Percentiles rank a stretch among this genome's conserved stretches.
phyloP scores from a whole-genome alignment of 2,797 vertebrate species.

The Pipistrellus nathusii region DNA sequence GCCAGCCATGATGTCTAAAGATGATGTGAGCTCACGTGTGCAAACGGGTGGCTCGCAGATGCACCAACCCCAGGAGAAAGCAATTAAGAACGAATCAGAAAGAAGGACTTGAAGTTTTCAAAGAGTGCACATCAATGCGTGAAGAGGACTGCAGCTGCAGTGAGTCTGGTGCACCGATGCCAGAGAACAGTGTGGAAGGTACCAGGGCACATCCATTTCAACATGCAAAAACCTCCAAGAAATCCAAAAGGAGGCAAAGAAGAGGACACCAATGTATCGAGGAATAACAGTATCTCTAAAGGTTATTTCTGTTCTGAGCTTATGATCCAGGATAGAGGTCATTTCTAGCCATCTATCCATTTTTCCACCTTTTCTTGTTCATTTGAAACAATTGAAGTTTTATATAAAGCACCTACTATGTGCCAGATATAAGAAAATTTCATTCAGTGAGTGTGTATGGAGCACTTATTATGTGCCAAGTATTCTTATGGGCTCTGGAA shows the following conservation, averaged over 20 bases:
- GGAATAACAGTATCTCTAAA: neutral
- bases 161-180: neutral
- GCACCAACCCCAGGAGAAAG: neutral
- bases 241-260: neutral
- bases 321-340: neutral
- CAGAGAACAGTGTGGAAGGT: neutral
- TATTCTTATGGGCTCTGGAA: neutral
- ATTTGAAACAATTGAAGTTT: slow-evolving; percentile 27
- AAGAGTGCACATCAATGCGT: neutral
- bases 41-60: neutral
- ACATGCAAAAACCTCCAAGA: neutral
- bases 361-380: neutral
- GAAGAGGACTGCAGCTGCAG: neutral
- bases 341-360: neutral
- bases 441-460: neutral
- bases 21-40: neutral
- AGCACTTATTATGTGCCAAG: neutral
- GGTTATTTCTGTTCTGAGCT: neutral
- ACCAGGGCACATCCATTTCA: neutral
- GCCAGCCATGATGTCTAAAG: neutral
- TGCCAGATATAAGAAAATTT: neutral
- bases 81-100: neutral
- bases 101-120: neutral
- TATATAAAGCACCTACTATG: neutral
- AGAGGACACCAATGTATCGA: neutral